Evolutionary conservation across 2,113 vertebrate species (phyloP), one percentile per base, ranked within the genome.

Genomic region (Muntiacus muntjak): DNA sequence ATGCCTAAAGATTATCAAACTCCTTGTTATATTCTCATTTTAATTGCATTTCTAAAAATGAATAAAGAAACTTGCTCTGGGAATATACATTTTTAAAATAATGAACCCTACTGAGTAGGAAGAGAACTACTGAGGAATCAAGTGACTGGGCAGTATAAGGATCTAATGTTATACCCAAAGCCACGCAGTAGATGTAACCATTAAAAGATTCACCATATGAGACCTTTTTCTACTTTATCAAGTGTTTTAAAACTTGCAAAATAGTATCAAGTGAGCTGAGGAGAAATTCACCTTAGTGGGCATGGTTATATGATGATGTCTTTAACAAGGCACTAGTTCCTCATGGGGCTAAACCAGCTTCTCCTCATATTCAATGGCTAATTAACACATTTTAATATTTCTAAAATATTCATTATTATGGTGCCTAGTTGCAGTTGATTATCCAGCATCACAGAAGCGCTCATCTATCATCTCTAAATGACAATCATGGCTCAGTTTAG

Each of bases 401-500:
- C 30, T 13, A 55, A 93, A 94, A 57, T 95, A 55, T 40, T 47
- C 84, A 78, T 90, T 52, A 91, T 58, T 5, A 47, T 36, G 12
- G 4, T 33, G 19, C 85, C 81, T 28, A 36, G 33, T 67, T 96
- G 36, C 58, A 71, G 26, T 47, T 1, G 58, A 58, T 64, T 98
- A 82, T 95, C 78, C 64, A 71, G 40, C 33, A 40, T 97, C 30
- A 30, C 12, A 26, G 45, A 96, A 85, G 8, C 79, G 52, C 2
- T 96, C 89, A 67, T 98, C 55, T 47, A 40, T 94, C 62, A 89
- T 96, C 45, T 87, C 23, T 88, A 97, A 98, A 87, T 95, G 86
- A 97, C 40, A 93, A 58, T 1, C 83, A 85, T 19, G 85, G 36
- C n/a, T 98, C 92, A 85, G 90, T 97, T 98, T 97, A 94, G 95